Conservation (phyloP, 2,797 vertebrate genomes). For the Oceanodroma leucorhoa region DNA sequence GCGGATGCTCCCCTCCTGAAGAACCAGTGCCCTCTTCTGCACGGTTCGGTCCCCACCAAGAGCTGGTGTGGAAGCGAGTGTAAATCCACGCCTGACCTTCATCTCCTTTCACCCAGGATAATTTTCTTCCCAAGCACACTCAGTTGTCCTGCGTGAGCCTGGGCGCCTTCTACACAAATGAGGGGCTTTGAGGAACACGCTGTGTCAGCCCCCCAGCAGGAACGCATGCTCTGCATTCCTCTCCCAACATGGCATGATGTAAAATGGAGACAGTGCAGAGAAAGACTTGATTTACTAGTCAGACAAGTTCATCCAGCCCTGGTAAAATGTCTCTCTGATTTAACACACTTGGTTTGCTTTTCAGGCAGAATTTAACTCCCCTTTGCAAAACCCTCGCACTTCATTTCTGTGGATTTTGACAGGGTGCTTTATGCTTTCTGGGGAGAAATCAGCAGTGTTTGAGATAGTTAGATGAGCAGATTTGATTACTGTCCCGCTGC, state of each 20-base stretch:
- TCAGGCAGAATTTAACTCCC: conserved; percentile 69
- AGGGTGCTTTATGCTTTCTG: conserved; percentile 72
- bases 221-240: neutral
- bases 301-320: conserved; percentile 68
- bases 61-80: neutral
- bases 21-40: neutral
- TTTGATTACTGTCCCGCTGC: conserved; percentile 74
- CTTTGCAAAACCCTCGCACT: conserved; percentile 65
- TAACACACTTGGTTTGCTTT: conserved; percentile 71
- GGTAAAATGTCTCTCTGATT: conserved; percentile 69
- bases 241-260: conserved; percentile 29
- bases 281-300: conserved; percentile 71
- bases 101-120: neutral
- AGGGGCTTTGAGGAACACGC: neutral
- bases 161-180: neutral
- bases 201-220: conserved; percentile 11
- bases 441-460: conserved; percentile 72
- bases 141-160: neutral
- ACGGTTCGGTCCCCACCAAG: neutral
- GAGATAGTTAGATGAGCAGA: conserved; percentile 75
- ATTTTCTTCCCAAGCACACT: conserved; percentile 1
- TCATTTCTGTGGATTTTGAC: conserved; percentile 75
- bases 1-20: neutral
- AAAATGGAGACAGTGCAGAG: conserved; percentile 61
- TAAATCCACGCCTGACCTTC: conserved; percentile 2